Evolutionary conservation across 2,888 invertebrate species (phyloP).

Genomic region (Idaea dimidiata): DNA sequence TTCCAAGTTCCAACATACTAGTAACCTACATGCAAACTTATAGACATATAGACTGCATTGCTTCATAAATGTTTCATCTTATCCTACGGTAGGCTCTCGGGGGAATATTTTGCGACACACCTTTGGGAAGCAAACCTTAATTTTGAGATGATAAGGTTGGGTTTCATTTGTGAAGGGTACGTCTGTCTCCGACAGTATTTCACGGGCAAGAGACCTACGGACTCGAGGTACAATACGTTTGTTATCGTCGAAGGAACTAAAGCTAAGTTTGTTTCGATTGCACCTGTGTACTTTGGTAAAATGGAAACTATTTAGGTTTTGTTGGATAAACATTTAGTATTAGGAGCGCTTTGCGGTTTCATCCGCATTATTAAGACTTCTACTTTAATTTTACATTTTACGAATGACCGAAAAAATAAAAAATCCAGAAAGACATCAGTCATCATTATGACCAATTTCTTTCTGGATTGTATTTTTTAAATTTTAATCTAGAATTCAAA

Average conservation of each 20-base stretch:
- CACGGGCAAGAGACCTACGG: conserved; percentile 9
- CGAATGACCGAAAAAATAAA: too few species aligned
- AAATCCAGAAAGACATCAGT: too few species aligned
- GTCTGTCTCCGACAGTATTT: conserved; percentile 11
- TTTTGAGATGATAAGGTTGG: neutral
- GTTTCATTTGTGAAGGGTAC: neutral
- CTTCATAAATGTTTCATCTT: conserved; percentile 34
- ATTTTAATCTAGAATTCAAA: too few species aligned
- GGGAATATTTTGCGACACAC: conserved; percentile 13
- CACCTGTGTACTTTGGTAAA: conserved; percentile 11
- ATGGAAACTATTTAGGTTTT: neutral
- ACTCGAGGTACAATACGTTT: conserved; percentile 16
- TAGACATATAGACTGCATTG: conserved; percentile 16
- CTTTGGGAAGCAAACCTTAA: neutral
- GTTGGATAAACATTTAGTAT: neutral
- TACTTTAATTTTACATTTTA: too few species aligned
- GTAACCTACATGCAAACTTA: conserved; percentile 5
- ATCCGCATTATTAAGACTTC: neutral
- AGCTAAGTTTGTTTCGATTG: conserved; percentile 15
- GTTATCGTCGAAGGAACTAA: conserved; percentile 16
- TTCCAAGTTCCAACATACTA: neutral
- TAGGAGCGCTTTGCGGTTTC: neutral
- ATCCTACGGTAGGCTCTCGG: conserved; percentile 9
- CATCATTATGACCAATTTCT: too few species aligned
- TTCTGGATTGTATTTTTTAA: too few species aligned